A percentile compares a stretch with the other conserved stretches of the same genome.
phyloP scores from a whole-genome alignment of 2,113 vertebrate species.

The western clawed frog (Xenopus tropicalis) region DNA sequence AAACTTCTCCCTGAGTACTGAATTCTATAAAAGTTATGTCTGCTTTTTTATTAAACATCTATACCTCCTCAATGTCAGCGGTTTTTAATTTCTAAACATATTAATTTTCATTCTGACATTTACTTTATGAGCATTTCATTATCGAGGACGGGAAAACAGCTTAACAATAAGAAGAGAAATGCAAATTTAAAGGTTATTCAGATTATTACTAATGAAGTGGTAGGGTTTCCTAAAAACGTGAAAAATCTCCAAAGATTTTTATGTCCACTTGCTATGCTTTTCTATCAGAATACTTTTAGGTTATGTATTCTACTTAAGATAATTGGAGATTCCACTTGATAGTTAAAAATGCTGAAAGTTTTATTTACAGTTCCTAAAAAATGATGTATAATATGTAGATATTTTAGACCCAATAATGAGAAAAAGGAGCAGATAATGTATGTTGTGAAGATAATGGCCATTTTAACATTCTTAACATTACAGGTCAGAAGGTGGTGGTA shows the following conservation, averaged over 20 bases:
- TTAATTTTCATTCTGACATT: conserved; percentile 60
- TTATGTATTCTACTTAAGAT: too few species aligned
- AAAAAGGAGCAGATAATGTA: too few species aligned
- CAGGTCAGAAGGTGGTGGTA: too few species aligned
- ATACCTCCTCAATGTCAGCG: conserved; percentile 40
- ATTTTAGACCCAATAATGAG: too few species aligned
- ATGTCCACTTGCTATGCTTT: conserved; percentile 14
- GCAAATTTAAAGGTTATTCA: conserved; percentile 62
- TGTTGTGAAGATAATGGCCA: too few species aligned
- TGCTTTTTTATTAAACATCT: conserved; percentile 15
- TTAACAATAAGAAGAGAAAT: conserved; percentile 53
- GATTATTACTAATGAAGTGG: conserved; percentile 47
- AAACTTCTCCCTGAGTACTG: conserved; percentile 9
- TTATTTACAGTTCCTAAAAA: too few species aligned
- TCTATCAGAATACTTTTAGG: conserved; percentile 1
- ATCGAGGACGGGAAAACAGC: conserved; percentile 56
- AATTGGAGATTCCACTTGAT: too few species aligned
- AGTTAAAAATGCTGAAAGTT: too few species aligned
- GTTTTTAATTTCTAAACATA: conserved; percentile 53
- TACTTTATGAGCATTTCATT: conserved; percentile 59
- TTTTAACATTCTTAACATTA: too few species aligned
- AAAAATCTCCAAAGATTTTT: conserved; percentile 10
- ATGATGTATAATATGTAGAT: too few species aligned
- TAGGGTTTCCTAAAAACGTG: conserved; percentile 46
- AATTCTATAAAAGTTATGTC: conserved; percentile 34